These are phyloP conservation scores for Enteromius mattozi DNA, from an alignment of 2,797 vertebrate species.

Conservation along the genomic window DNA sequence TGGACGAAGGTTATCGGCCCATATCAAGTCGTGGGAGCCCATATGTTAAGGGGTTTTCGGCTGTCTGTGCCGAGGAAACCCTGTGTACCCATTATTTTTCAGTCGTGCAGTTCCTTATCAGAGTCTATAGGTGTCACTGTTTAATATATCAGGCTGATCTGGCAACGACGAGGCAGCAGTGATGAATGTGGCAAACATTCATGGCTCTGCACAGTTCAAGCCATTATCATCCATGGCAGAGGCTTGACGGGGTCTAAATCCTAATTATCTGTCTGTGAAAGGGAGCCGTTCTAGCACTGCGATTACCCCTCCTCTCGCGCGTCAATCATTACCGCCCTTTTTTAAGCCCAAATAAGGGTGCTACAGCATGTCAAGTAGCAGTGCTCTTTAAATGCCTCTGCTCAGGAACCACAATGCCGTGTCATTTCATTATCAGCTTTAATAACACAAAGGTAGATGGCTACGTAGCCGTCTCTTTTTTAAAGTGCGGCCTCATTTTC, in stretches of 20 bases:
- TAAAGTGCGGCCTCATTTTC: slow-evolving; percentile 35
- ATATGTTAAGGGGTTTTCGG: slow-evolving; percentile 15
- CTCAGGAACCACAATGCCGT: slow-evolving; percentile 40
- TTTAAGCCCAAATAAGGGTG: slow-evolving; percentile 51
- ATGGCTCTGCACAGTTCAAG: slow-evolving; percentile 48
- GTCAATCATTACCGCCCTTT: slow-evolving; percentile 57
- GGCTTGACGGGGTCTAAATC: slow-evolving; percentile 57
- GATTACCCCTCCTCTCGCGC: slow-evolving; percentile 44
- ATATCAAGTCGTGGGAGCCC: not conserved
- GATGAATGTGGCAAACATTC: slow-evolving; percentile 51
- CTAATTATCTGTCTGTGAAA: slow-evolving; percentile 58
- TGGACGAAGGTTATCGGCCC: slow-evolving; percentile 30
- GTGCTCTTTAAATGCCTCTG: slow-evolving; percentile 45
- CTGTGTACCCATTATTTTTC: not conserved
- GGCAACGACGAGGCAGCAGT: slow-evolving; percentile 33
- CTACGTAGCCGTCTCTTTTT: slow-evolving; percentile 4
- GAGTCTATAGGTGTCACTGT: slow-evolving; percentile 56
- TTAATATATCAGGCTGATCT: slow-evolving; percentile 45
- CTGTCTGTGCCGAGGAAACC: slow-evolving; percentile 17
- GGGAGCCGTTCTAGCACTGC: slow-evolving; percentile 44
- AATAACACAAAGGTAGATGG: slow-evolving; percentile 51
- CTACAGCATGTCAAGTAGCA: slow-evolving; percentile 49
- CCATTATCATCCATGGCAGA: slow-evolving; percentile 56
- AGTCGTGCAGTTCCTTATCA: slow-evolving; percentile 14
- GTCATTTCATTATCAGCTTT: slow-evolving; percentile 56